Evolutionary conservation across 2,113 vertebrate genomes (phyloP).

Genomic region (Oryzias curvinotus): DNA sequence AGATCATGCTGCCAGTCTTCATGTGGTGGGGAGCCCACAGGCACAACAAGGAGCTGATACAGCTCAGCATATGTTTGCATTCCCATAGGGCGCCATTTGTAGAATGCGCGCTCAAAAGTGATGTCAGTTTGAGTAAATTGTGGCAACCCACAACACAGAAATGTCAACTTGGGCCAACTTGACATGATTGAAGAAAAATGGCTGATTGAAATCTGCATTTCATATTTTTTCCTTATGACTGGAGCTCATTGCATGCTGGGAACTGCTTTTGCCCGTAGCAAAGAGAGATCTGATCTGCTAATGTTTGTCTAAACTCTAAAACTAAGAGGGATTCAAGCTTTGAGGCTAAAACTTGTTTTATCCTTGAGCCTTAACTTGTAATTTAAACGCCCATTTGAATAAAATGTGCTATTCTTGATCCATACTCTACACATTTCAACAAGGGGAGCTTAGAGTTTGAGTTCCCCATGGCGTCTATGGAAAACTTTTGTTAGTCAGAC

Average conservation of each 20-base stretch:
- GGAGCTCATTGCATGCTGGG: constrained; percentile 37
- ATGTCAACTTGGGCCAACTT: background rate
- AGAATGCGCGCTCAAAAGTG: constrained; percentile 26
- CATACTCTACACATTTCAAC: too few species aligned
- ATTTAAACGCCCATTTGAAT: too few species aligned
- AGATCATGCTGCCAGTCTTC: constrained; percentile 1
- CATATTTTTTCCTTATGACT: constrained; percentile 33
- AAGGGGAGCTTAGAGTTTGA: too few species aligned
- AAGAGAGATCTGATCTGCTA: constrained; percentile 17
- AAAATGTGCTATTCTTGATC: too few species aligned
- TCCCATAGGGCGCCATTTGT: constrained; percentile 31
- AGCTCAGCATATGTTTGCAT: constrained; percentile 22
- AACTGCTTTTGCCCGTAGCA: constrained; percentile 26
- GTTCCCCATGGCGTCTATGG: too few species aligned
- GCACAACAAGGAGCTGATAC: constrained; percentile 8
- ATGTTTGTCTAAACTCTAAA: constrained; percentile 21
- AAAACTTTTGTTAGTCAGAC: too few species aligned
- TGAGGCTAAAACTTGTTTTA: too few species aligned
- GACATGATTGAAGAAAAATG: too few species aligned
- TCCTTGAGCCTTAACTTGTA: too few species aligned
- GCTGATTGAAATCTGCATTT: constrained; percentile 15
- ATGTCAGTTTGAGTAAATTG: constrained; percentile 38
- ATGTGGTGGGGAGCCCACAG: constrained; percentile 5
- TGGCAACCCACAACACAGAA: background rate
- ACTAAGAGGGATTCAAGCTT: background rate